Conservation (phyloP, 2,113 vertebrate species). For the Pleuronectes platessa region DNA sequence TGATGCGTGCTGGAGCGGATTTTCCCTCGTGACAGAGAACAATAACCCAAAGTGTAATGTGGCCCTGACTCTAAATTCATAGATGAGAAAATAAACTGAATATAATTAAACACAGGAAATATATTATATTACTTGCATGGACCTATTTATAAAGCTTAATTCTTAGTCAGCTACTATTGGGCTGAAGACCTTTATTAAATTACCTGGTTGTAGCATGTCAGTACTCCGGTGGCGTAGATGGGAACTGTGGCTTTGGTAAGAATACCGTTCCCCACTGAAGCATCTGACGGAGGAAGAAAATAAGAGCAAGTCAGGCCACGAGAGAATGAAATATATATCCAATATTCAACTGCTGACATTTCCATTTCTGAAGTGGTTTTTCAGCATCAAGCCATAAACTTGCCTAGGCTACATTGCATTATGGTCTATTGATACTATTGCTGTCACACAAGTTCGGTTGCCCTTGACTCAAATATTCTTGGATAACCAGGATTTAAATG, state of each 20-base stretch:
- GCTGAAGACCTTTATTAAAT: slow-evolving; percentile 15
- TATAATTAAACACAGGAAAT: not conserved
- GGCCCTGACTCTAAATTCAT: not conserved
- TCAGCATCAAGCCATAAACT: not conserved
- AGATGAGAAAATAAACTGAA: not conserved
- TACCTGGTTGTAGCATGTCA: slow-evolving; percentile 99
- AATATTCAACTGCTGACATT: not conserved
- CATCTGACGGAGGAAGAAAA: slow-evolving; percentile 80
- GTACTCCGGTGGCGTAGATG: slow-evolving; percentile 98
- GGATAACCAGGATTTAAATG: not conserved
- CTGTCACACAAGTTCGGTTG: not conserved
- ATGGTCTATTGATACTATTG: not conserved
- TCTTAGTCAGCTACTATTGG: not conserved
- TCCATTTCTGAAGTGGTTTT: not conserved
- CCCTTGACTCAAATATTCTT: not conserved
- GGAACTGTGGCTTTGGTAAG: slow-evolving; percentile 98
- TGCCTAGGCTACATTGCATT: not conserved
- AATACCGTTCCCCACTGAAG: slow-evolving; percentile 91
- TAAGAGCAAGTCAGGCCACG: not conserved
- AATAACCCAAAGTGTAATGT: slow-evolving; percentile 1
- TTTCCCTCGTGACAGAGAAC: slow-evolving; percentile 22
- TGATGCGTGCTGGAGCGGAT: slow-evolving; percentile 18
- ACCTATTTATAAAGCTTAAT: not conserved
- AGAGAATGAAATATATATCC: not conserved
- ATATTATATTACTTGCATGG: not conserved